phyloP scores from a whole-genome alignment of 2,888 invertebrate genomes.

The Seladonia tumulorum region DNA sequence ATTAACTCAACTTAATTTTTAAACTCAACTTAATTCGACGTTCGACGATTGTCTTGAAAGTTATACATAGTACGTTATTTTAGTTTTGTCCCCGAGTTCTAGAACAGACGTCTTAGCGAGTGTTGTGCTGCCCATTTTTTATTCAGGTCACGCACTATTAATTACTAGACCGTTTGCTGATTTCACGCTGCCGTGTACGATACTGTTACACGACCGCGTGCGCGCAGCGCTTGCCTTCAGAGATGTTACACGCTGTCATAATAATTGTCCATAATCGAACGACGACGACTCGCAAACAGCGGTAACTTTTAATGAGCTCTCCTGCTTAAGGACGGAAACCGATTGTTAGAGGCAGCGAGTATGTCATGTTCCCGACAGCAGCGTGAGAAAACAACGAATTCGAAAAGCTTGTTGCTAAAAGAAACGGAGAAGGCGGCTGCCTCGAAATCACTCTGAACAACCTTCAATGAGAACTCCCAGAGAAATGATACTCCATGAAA shows the following conservation, averaged over 20 bases:
- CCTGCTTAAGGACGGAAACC: background rate
- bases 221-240: constrained; percentile 16
- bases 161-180: constrained; percentile 55
- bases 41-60: background rate
- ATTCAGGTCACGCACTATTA: constrained; percentile 61
- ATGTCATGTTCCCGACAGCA: constrained; percentile 10
- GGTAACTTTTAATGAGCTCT: constrained; percentile 7
- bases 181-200: constrained; percentile 47
- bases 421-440: background rate
- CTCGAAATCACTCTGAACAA: background rate
- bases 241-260: constrained; percentile 33
- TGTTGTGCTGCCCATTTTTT: constrained; percentile 13
- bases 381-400: constrained; percentile 37
- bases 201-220: constrained; percentile 48
- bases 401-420: background rate
- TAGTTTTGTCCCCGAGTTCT: background rate
- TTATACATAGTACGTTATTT: background rate
- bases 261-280: constrained; percentile 51
- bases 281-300: constrained; percentile 1
- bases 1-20: no score
- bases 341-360: constrained; percentile 4
- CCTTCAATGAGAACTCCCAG: background rate
- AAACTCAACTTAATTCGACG: background rate
- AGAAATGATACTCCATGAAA: background rate
- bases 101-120: background rate